These are phyloP conservation scores for Tenualosa thibaudeaui DNA, from an alignment of 2,797 vertebrate species.

Conservation along the genomic window DNA sequence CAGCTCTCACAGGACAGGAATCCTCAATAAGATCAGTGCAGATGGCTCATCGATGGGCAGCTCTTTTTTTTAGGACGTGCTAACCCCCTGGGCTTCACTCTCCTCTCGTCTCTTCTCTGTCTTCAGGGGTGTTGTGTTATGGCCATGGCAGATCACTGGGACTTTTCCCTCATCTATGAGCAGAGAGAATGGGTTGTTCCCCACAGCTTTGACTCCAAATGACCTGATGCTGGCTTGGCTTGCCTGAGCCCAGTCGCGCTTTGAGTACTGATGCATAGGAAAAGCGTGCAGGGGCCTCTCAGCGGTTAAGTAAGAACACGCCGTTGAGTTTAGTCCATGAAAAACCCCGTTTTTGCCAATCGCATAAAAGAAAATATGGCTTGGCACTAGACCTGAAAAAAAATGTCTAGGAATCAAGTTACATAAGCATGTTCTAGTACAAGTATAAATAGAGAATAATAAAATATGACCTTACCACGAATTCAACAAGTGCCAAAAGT, in stretches of 20 bases:
- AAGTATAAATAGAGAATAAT: conserved; percentile 43
- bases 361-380: conserved; percentile 46
- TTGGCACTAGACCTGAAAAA: conserved; percentile 27
- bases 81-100: neutral
- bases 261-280: neutral
- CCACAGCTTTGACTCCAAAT: neutral
- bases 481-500: conserved; percentile 30
- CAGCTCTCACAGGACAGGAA: neutral
- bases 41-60: neutral
- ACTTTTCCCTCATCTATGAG: neutral
- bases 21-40: neutral
- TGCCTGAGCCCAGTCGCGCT: neutral
- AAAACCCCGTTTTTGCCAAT: conserved; percentile 35
- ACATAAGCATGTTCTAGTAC: conserved; percentile 45
- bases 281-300: conserved; percentile 4
- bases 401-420: conserved; percentile 25
- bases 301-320: conserved; percentile 30
- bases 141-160: neutral
- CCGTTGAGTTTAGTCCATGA: conserved; percentile 46
- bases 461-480: conserved; percentile 33
- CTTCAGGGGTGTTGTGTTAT: neutral
- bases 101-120: neutral
- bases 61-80: neutral
- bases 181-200: neutral
- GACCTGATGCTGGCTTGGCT: conserved; percentile 11